These are phyloP conservation scores for Acipenser ruthenus DNA, from an alignment of 2,797 vertebrate species.

Conservation along the genomic window DNA sequence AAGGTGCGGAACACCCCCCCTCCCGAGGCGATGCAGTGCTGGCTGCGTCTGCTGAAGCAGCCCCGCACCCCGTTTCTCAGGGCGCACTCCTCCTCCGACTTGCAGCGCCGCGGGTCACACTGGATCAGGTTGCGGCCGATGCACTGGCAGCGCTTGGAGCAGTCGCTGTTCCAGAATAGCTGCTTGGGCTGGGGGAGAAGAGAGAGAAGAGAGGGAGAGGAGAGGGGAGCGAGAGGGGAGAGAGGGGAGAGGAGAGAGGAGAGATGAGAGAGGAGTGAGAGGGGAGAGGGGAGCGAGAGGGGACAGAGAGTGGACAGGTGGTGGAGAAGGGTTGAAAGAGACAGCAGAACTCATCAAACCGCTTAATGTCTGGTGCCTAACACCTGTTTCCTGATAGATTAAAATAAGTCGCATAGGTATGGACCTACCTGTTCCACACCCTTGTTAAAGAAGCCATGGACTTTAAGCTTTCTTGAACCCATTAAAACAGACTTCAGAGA, in stretches of 20 bases:
- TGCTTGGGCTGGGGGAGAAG: slow-evolving; percentile 79
- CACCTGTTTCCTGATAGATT: no score
- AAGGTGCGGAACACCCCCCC: slow-evolving; percentile 93
- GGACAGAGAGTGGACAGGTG: no score
- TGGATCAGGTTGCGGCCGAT: slow-evolving; percentile 94
- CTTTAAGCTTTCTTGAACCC: no score
- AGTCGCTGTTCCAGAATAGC: slow-evolving; percentile 92
- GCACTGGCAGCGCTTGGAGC: slow-evolving; percentile 91
- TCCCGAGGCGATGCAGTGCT: slow-evolving; percentile 84
- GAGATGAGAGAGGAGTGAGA: no score
- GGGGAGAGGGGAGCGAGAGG: no score
- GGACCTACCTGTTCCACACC: no score
- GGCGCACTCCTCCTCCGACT: slow-evolving; percentile 81
- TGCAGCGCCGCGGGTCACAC: slow-evolving; percentile 89
- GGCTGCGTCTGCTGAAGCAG: slow-evolving; percentile 79
- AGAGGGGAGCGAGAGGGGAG: fast-evolving
- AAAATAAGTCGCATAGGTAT: no score
- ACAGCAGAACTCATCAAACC: no score
- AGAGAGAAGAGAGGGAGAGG: not conserved
- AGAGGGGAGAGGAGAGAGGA: not conserved
- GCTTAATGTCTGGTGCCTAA: no score
- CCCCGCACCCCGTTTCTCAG: slow-evolving; percentile 77
- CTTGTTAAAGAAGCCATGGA: no score
- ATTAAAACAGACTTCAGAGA: no score
- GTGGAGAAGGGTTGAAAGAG: no score